phyloP scores from a whole-genome alignment of 2,113 vertebrate species.

The Sorex fumeus region DNA sequence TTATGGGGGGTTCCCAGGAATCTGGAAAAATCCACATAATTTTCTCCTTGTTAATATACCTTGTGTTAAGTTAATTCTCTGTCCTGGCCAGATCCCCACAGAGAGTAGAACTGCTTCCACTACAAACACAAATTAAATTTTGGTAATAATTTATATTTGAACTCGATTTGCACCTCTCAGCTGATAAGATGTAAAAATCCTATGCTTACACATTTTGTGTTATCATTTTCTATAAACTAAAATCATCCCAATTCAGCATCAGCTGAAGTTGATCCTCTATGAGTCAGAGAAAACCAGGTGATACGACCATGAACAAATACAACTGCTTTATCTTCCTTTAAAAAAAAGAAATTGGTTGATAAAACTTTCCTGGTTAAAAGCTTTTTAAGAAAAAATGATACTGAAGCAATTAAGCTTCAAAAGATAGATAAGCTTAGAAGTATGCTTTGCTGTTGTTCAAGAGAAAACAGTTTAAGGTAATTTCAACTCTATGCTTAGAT shows the following conservation, averaged over 20 bases:
- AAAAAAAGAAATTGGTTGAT: neutral
- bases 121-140: neutral
- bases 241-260: neutral
- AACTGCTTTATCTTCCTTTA: neutral
- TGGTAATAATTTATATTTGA: neutral
- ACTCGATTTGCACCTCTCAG: neutral
- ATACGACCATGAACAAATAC: neutral
- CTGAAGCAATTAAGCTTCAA: neutral
- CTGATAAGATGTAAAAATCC: neutral
- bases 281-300: neutral
- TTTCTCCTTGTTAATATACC: neutral
- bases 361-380: neutral
- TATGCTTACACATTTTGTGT: no score
- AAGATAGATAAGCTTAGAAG: neutral
- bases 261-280: neutral
- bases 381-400: neutral
- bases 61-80: neutral
- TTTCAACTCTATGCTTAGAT: neutral
- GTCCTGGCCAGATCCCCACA: neutral
- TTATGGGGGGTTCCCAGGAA: neutral
- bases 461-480: slow-evolving; percentile 13
- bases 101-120: neutral
- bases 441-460: neutral
- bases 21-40: neutral
- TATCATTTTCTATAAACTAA: neutral